phyloP scores from a whole-genome alignment of 2,113 vertebrate genomes.

The Hipposideros armiger region DNA sequence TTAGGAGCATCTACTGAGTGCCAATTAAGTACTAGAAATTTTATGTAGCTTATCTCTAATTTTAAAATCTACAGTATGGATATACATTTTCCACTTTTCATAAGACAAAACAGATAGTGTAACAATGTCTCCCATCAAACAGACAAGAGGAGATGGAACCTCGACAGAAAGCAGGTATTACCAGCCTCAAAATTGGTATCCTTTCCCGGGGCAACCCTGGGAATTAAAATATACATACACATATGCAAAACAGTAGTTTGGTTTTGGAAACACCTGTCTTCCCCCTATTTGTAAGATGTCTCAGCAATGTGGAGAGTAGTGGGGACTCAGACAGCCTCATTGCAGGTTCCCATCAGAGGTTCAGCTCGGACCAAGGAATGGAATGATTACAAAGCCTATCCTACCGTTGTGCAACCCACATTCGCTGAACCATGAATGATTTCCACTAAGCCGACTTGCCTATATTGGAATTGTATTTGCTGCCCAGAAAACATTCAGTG shows the following conservation, averaged over 20 bases:
- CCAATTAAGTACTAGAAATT: neutral
- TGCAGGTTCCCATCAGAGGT: constrained; percentile 76
- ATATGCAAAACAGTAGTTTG: neutral
- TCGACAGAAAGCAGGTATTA: neutral
- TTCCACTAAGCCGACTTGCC: constrained; percentile 77
- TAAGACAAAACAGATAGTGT: neutral
- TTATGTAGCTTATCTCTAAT: neutral
- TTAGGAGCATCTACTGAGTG: neutral
- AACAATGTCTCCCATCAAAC: neutral
- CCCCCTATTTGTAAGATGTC: neutral
- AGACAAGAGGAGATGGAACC: neutral
- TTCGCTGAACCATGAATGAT: constrained; percentile 81
- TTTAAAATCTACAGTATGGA: neutral
- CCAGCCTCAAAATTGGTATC: neutral
- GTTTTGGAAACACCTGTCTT: neutral
- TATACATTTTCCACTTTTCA: neutral
- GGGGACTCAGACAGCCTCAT: constrained; percentile 48
- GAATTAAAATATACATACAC: neutral
- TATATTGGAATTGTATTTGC: constrained; percentile 80
- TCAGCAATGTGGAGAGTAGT: neutral
- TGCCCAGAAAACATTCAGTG: constrained; percentile 66
- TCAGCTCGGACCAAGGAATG: constrained; percentile 82
- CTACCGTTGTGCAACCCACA: constrained; percentile 59
- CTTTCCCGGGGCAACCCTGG: neutral
- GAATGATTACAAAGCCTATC: constrained; percentile 72